phyloP scores from a whole-genome alignment of 2,113 vertebrate species.

The Callithrix jacchus region DNA sequence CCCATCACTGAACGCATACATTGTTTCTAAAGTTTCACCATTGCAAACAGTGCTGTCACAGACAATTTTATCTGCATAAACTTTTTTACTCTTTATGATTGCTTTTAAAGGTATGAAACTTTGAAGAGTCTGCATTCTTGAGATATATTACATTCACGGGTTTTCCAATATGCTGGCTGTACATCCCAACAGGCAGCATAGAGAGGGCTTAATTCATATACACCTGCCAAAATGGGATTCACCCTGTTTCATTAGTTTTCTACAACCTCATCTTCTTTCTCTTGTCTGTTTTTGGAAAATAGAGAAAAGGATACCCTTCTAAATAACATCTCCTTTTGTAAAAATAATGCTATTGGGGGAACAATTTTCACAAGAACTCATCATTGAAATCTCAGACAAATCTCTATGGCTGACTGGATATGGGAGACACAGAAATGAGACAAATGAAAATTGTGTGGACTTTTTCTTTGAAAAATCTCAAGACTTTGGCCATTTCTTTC shows the following conservation, averaged over 20 bases:
- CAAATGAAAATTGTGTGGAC: not conserved
- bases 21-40: not conserved
- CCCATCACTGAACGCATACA: not conserved
- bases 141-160: not conserved
- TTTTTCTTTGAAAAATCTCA: not conserved
- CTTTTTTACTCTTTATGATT: not conserved
- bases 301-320: not conserved
- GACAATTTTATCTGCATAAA: not conserved
- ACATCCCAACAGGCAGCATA: not conserved
- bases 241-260: not conserved
- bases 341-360: not conserved
- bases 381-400: not conserved
- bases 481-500: slow-evolving; percentile 2
- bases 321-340: not conserved
- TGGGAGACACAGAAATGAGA: not conserved
- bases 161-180: not conserved
- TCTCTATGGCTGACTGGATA: not conserved
- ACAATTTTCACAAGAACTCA: not conserved
- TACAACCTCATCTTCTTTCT: not conserved
- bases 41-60: not conserved
- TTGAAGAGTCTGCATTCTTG: slow-evolving; percentile 13
- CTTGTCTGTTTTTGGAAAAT: not conserved
- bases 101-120: not conserved
- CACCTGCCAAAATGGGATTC: not conserved
- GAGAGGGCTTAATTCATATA: not conserved